Evolutionary conservation across 2,888 invertebrate species (phyloP), one percentile per base, ranked within the genome.

Genomic region (Rhorus exstirpatorius): DNA sequence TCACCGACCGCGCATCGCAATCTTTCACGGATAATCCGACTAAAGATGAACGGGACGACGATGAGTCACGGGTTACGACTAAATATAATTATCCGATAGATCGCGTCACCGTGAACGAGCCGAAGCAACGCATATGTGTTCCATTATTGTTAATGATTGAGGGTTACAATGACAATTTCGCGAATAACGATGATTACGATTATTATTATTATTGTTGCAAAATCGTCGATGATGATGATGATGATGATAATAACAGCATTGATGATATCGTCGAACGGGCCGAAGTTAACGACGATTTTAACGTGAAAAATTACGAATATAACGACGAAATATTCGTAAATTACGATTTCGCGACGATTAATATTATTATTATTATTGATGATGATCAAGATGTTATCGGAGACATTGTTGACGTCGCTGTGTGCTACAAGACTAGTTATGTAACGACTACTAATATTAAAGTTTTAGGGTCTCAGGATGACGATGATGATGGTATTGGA

Each of bases 401-500:
- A 86, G 88, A 89, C 88, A 89, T 87, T 90, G 89, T 89, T 89
- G 87, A 90, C 88, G 88, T 87, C 88, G 88, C 86, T 89, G 89
- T 89, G 90, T 90, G 89, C 89, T 87, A 90, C 91, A 90, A 90
- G 90, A 91, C 90, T 91, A 91, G 90, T 90, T 87, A 79, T 83
- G 84, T 88, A 88, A 90, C 88, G 88, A 90, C 90, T 90, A 90
- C 89, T 90, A 89, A 91, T 89, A 86, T 88, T 90, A 90, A 89
- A 80, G 88, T 88, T 84, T 88, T 91, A 90, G 90, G 88, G 90
- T 92, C 90, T 89, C 90, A 90, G 91, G 91, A 90, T 90, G 90
- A 92, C 91, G 92, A 92, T 92, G 91, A 90, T 90, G 90, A 92
- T 91, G 92, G 92, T 92, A 93, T 92, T 92, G 92, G 90, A 89